These are phyloP conservation scores for Halocaridina rubra DNA, from an alignment of 2,888 invertebrate species.

Conservation along the genomic window DNA sequence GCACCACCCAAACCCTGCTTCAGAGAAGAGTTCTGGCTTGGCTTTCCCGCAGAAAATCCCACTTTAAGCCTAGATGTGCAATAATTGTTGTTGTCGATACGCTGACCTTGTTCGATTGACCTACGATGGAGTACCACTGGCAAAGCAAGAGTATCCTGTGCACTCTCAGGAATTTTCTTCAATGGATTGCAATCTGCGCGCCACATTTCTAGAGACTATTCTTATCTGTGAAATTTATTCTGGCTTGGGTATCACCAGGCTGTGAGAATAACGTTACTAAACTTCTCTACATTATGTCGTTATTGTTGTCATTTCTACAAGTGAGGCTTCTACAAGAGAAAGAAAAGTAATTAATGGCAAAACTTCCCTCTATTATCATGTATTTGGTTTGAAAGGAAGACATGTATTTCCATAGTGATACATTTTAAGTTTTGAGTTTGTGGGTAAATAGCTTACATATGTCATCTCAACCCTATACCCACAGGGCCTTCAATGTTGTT, in stretches of 20 bases:
- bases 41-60: constrained; percentile 45
- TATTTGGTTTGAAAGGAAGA: constrained; percentile 51
- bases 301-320: constrained; percentile 58
- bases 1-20: constrained; percentile 48
- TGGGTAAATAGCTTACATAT: constrained; percentile 48
- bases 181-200: constrained; percentile 51
- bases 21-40: constrained; percentile 45
- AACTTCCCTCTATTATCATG: constrained; percentile 44
- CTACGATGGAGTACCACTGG: constrained; percentile 55
- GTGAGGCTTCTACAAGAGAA: constrained; percentile 43
- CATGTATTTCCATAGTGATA: constrained; percentile 50
- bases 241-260: constrained; percentile 50
- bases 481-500: constrained; percentile 53
- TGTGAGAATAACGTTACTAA: constrained; percentile 44
- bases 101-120: constrained; percentile 46
- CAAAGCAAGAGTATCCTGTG: constrained; percentile 59
- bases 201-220: constrained; percentile 47
- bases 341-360: constrained; percentile 39
- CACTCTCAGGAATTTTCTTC: constrained; percentile 58
- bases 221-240: constrained; percentile 46
- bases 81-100: constrained; percentile 56
- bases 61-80: constrained; percentile 52
- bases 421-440: constrained; percentile 42
- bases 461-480: constrained; percentile 44
- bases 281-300: constrained; percentile 39